These are phyloP conservation scores for Lepus townsendii DNA, from an alignment of 2,797 vertebrate species.

Conservation along the genomic window DNA sequence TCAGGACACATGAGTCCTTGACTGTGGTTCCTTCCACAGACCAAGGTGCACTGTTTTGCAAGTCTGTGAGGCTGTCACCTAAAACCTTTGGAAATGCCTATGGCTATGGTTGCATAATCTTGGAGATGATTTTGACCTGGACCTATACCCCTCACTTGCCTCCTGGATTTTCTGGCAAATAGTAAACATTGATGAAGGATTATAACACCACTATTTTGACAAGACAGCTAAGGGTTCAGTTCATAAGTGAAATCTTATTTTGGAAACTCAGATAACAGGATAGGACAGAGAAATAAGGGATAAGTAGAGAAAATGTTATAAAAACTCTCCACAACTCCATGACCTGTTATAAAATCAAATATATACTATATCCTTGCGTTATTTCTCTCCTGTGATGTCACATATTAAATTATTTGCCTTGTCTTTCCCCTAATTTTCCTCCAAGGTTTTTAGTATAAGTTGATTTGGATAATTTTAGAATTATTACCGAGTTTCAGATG, in stretches of 20 bases:
- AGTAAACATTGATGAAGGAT: neutral
- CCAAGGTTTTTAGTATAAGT: neutral
- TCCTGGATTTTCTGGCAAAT: neutral
- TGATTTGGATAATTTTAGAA: neutral
- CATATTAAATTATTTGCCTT: neutral
- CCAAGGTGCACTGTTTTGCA: accelerated
- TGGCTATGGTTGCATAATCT: neutral
- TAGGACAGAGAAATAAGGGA: neutral
- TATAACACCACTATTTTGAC: neutral
- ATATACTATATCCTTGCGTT: neutral
- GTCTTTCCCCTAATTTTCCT: too few relatives aligned
- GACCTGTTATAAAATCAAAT: neutral
- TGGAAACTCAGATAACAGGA: neutral
- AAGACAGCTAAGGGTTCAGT: neutral
- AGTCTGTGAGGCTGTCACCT: too few relatives aligned
- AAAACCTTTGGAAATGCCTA: too few relatives aligned
- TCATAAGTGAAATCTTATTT: neutral
- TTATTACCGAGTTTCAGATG: neutral
- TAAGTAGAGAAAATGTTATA: neutral
- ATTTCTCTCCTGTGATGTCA: neutral
- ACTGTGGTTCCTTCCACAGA: neutral
- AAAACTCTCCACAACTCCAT: neutral
- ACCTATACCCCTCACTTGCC: neutral
- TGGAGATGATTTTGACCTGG: too few relatives aligned
- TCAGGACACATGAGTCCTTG: too few relatives aligned